These are phyloP conservation scores for Pantherophis vulpinus DNA, from an alignment of 2,797 vertebrate genomes.

Conservation along the genomic window DNA sequence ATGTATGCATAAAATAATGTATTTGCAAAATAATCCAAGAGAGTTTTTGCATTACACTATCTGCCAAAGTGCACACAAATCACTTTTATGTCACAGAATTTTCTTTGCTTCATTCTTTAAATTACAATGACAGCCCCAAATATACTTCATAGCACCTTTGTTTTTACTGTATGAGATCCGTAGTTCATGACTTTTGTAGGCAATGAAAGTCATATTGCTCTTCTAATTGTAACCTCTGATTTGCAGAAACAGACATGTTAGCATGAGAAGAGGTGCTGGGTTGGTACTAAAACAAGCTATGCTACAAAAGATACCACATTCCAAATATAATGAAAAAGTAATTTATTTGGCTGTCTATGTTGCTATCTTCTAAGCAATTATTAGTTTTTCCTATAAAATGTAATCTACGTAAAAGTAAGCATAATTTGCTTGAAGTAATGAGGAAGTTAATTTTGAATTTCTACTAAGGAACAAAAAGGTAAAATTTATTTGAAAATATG, in stretches of 20 bases:
- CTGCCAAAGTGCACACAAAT: not conserved
- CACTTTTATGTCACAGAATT: not conserved
- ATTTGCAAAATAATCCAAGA: not conserved
- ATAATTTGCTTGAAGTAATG: not conserved
- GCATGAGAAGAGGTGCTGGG: not conserved
- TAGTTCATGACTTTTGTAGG: not conserved
- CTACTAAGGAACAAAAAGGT: not conserved
- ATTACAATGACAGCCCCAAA: not conserved
- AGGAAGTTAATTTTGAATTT: not conserved
- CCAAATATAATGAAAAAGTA: not conserved
- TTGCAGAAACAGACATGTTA: not conserved
- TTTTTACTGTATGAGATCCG: not conserved
- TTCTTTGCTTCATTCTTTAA: not conserved
- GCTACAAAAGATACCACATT: not conserved
- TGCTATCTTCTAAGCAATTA: constrained; percentile 20
- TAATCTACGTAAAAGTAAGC: not conserved
- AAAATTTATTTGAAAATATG: not conserved
- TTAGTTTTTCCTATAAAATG: not conserved
- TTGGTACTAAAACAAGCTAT: not conserved
- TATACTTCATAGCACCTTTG: not conserved
- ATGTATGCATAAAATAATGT: not conserved
- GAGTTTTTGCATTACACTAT: not conserved
- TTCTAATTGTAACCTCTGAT: not conserved
- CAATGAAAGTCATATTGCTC: not conserved
- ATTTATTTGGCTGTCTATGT: not conserved